phyloP scores from a whole-genome alignment of 1,140 invertebrate genomes.

The Steinernema feltiae region DNA sequence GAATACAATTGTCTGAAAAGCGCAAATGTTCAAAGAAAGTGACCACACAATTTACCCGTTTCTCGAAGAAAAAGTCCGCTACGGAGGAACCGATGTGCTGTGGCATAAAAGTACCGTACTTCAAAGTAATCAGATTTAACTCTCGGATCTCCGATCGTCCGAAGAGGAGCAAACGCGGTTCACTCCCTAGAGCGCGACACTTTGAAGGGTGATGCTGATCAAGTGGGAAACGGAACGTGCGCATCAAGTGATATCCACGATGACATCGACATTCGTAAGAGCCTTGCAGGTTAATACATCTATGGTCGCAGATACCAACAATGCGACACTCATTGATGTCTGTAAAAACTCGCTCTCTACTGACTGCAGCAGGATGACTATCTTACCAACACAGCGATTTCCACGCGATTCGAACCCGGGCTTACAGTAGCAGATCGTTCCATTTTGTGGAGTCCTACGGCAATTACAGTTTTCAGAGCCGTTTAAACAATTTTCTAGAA shows the following conservation, averaged over 20 bases:
- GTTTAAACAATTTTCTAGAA: constrained; percentile 19
- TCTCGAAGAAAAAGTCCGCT: too few species aligned
- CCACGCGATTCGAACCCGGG: constrained; percentile 24
- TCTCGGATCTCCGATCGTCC: too few species aligned
- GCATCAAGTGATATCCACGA: constrained; percentile 76
- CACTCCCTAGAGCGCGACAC: constrained; percentile 52
- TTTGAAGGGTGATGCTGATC: constrained; percentile 26
- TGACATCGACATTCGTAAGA: constrained; percentile 84
- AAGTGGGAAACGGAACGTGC: constrained; percentile 41
- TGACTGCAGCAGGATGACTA: not conserved
- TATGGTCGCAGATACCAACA: constrained; percentile 74
- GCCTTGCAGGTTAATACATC: constrained; percentile 72
- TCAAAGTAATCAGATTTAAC: too few species aligned
- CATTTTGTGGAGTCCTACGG: constrained; percentile 21
- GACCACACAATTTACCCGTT: too few species aligned
- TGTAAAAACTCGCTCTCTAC: constrained; percentile 59
- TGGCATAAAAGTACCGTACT: too few species aligned
- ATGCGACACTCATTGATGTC: constrained; percentile 84
- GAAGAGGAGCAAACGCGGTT: constrained; percentile 51
- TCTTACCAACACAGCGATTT: constrained; percentile 41
- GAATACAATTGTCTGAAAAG: too few species aligned
- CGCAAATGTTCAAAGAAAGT: too few species aligned
- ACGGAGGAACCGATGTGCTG: too few species aligned
- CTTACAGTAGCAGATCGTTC: constrained; percentile 32
- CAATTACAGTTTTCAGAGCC: constrained; percentile 34